phyloP scores from a whole-genome alignment of 1,140 invertebrate genomes.

The Leptopilina boulardi region DNA sequence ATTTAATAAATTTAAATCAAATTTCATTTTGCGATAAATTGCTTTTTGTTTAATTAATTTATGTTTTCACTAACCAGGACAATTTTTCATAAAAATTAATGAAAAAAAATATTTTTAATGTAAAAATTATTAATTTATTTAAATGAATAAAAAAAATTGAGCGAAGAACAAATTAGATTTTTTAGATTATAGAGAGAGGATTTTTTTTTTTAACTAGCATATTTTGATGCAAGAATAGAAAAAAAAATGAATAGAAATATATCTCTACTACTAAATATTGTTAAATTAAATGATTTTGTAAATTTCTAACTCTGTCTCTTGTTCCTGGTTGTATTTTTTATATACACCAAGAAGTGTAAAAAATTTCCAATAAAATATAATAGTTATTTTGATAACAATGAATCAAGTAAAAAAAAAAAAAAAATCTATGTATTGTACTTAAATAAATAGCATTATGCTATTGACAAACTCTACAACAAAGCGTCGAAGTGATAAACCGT shows the following conservation, averaged over 20 bases:
- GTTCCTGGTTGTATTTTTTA: not conserved
- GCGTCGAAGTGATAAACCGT: constrained; percentile 71
- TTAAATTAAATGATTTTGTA: constrained; percentile 7
- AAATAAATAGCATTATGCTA: constrained; percentile 38
- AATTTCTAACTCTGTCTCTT: not conserved
- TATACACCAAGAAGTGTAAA: constrained; percentile 23
- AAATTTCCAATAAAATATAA: constrained; percentile 5
- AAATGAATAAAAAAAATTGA: too few species aligned
- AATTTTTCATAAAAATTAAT: too few species aligned
- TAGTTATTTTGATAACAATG: constrained; percentile 40
- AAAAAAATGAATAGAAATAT: not conserved
- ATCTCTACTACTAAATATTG: not conserved
- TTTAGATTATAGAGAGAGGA: too few species aligned
- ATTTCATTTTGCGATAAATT: too few species aligned
- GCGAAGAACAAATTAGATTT: too few species aligned
- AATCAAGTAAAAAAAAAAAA: constrained; percentile 39
- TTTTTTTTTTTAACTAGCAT: too few species aligned
- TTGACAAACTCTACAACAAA: constrained; percentile 68
- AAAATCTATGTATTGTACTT: constrained; percentile 41
- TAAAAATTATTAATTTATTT: too few species aligned
- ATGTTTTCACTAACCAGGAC: too few species aligned
- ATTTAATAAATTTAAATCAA: constrained; percentile 32
- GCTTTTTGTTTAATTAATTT: too few species aligned
- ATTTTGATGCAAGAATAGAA: not conserved
- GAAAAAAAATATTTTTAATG: too few species aligned